A percentile compares a stretch with the other conserved stretches of the same genome.
Evolutionary conservation across 2,888 invertebrate species (phyloP).

Genomic region (Cynaeus angustus): DNA sequence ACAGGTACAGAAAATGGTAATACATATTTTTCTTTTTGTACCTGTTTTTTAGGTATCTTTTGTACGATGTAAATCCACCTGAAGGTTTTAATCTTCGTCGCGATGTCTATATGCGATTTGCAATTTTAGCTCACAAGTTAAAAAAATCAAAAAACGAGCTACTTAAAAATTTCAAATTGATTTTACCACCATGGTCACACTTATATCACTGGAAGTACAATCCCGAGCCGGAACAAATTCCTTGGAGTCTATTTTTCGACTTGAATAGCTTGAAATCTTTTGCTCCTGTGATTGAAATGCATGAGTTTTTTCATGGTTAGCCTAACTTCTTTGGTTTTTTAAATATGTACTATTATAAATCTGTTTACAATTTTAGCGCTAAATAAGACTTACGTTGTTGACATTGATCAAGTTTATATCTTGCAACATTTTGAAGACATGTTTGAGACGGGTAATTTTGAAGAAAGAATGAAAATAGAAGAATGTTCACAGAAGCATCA

Average conservation of each 20-base stretch:
- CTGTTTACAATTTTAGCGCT: slow-evolving; percentile 2
- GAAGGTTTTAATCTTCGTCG: slow-evolving; percentile 98
- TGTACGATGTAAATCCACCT: slow-evolving; percentile 95
- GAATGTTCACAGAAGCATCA: slow-evolving; percentile 72
- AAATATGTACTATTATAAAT: no score
- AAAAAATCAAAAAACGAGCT: slow-evolving; percentile 71
- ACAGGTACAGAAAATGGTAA: slow-evolving; percentile 1
- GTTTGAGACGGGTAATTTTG: slow-evolving; percentile 86
- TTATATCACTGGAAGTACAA: slow-evolving; percentile 90
- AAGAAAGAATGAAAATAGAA: slow-evolving; percentile 84
- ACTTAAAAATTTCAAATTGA: slow-evolving; percentile 76
- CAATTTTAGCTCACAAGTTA: slow-evolving; percentile 85
- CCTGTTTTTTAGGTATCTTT: slow-evolving; percentile 77
- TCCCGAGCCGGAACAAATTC: slow-evolving; percentile 76
- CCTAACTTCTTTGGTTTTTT: not conserved
- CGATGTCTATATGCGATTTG: slow-evolving; percentile 96
- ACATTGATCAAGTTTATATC: slow-evolving; percentile 85
- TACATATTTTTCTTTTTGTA: not conserved
- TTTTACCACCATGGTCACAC: slow-evolving; percentile 94
- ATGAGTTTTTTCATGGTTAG: slow-evolving; percentile 79
- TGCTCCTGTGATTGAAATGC: slow-evolving; percentile 90
- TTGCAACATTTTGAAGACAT: slow-evolving; percentile 91
- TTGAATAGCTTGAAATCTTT: slow-evolving; percentile 83
- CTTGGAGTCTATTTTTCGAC: slow-evolving; percentile 93
- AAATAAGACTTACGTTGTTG: slow-evolving; percentile 59